Base-by-base conservation (phyloP, 53 echinoderm and acorn worm species). In the Henricia sp. region DNA sequence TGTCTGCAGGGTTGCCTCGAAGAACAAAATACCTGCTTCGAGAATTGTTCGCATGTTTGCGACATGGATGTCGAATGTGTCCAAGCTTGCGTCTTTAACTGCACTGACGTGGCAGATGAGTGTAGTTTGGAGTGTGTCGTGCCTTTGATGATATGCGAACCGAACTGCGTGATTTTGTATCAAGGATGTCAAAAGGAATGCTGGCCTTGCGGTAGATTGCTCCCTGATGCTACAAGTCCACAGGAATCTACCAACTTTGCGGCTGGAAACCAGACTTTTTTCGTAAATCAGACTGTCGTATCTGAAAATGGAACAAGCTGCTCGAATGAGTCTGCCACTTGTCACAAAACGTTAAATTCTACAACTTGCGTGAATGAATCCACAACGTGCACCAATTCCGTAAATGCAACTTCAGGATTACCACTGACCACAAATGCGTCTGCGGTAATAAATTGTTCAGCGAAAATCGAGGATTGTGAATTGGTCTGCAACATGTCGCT, bases 111-210 rank as follows among this genome's bases (percentile, higher is more conserved):
- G 5, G 67, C 27, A 19, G 87, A 87, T 39, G 26, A 42, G 13
- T 87, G 91, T 44, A 36, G 25, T 68, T 68, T 82, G n/a, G 53
- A n/a, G 48, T 91, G 91, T 64, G 52, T 72, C 28, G 50, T 91
- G 39, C 77, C 67, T n/a, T 39, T 41, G 13, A 40, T 52, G 2
- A 19, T 56, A 4, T 91, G 91, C 37, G 28, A 13, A 42, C 66
- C 74, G 1, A 43, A 67, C 9, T 91, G 91, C 25, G 42, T 67
- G 14, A 11, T 16, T 32, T 70, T 60, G 33, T 75, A 73, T 36
- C 25, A 33, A 14, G 6, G 23, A 1, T 88, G 87, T 65, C 16
- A 67, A 27, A 30, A 67, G 3, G 57, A 19, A 25, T 87, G 87
- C 50, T 39, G 37, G 32, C 66, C 52, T 28, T 76, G 77, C 41